These are phyloP conservation scores for Platygyra sinensis DNA, from an alignment of 64 coral and sea anemone species.

Conservation along the genomic window DNA sequence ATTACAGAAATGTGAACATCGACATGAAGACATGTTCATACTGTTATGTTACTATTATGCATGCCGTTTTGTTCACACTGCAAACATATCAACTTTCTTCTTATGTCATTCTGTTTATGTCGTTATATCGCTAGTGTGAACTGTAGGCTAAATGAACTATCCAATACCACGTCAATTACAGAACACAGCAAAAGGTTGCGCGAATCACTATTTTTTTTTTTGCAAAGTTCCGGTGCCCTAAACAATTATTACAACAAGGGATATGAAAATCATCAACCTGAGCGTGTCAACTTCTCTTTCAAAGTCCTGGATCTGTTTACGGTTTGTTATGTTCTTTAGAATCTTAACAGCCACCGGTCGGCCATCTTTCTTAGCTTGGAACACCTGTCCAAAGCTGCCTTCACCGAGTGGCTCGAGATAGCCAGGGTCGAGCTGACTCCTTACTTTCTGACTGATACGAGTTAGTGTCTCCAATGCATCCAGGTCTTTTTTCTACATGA, in stretches of 20 bases:
- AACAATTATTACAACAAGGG: background rate
- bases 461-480: slow-evolving; percentile 47
- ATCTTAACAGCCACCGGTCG: slow-evolving; percentile 68
- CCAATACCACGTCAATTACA: too few species aligned
- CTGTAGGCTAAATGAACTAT: too few species aligned
- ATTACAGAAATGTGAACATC: too few species aligned
- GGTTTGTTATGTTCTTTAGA: slow-evolving; percentile 43
- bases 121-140: too few species aligned
- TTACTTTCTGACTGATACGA: slow-evolving; percentile 44
- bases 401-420: slow-evolving; percentile 53
- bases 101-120: too few species aligned
- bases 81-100: too few species aligned
- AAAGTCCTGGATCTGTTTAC: slow-evolving; percentile 37
- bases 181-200: too few species aligned
- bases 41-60: too few species aligned
- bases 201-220: too few species aligned
- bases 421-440: slow-evolving; percentile 53
- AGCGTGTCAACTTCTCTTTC: slow-evolving; percentile 66
- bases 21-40: too few species aligned
- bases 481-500: slow-evolving; percentile 32
- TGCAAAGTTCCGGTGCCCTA: background rate
- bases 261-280: background rate
- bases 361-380: slow-evolving; percentile 46
- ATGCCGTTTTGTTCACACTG: too few species aligned
- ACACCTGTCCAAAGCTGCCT: slow-evolving; percentile 68